Conservation (phyloP, 2,888 invertebrate genomes). For the Aspidiotus destructor region DNA sequence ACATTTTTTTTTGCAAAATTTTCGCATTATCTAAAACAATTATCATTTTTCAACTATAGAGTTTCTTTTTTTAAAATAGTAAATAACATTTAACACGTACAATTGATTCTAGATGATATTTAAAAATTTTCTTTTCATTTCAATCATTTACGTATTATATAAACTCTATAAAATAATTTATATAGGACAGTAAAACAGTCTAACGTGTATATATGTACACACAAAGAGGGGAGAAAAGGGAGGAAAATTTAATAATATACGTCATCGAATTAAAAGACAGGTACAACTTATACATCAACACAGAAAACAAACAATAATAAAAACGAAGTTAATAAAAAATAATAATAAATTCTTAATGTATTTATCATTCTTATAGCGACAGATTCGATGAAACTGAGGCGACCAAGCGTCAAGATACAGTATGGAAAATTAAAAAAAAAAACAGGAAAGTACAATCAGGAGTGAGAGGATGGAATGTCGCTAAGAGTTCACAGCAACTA, state of each 20-base stretch:
- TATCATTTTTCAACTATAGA: background rate
- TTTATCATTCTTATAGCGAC: background rate
- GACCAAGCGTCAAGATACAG: background rate
- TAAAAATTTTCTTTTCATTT: background rate
- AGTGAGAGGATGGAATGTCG: background rate
- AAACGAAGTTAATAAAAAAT: constrained; percentile 2
- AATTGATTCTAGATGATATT: constrained; percentile 6
- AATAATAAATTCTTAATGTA: constrained; percentile 2
- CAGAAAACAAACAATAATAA: constrained; percentile 8
- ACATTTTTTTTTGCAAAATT: background rate
- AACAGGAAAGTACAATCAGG: background rate
- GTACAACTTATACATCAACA: background rate
- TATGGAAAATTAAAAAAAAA: background rate
- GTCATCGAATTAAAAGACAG: constrained; percentile 1
- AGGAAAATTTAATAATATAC: background rate
- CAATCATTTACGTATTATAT: background rate
- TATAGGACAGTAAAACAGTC: constrained; percentile 16
- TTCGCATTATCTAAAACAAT: background rate
- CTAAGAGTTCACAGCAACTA: constrained; percentile 1
- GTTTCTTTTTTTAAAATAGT: constrained; percentile 10
- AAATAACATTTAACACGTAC: constrained; percentile 28
- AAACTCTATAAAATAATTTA: too few species aligned
- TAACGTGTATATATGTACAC: constrained; percentile 12
- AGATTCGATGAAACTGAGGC: background rate
- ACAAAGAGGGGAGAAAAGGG: background rate